Base-by-base conservation (phyloP, 1,140 invertebrate species). In the Trichomalopsis sarcophagae region DNA sequence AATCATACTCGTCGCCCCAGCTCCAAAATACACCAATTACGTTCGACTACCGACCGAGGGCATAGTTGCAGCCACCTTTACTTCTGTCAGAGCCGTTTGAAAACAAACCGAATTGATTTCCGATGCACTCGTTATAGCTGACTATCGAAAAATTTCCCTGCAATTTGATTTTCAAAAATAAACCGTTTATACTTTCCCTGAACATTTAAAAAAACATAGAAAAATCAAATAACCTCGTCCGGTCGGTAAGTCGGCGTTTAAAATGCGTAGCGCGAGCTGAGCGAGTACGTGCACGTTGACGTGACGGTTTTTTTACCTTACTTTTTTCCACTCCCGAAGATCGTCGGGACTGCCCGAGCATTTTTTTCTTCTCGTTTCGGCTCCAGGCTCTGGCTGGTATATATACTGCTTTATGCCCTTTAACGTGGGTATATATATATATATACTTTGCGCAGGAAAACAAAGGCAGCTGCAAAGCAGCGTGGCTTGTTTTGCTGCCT, bases 1-100 rank as follows among this genome's bases (percentile, higher is more conserved):
- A 85, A 81, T 66, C 44, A 74, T 79, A 40, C 13, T 14, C 3
- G 71, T 30, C 30, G n/a, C n/a, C 40, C n/a, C n/a, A n/a, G n/a
- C n/a, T 10, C 40, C 7, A 0, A 44, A 44, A 44, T 9, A 44
- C 10, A 10, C 7, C 36, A 9, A 44, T 23, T 30, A 71, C 27
- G 6, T 33, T 33, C 55, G 55, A 62, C 55, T 4, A n/a, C 27
- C 69, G 23, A 71, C 14, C 36, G 73, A 75, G 7, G 36, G 30
- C 73, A 36, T 75, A 40, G 11, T 3, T 21, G 73, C 33, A 5
- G 3, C 33, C 5, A 1, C 11, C 11, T 75, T 17, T 40, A 21
- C 17, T 55, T 5, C 50, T 14, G 14, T 50, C 47, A 50, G 47
- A 36, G 10, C 47, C 10, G 47, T 50, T 50, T 50, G 14, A 50